Percentiles rank a stretch among this genome's conserved stretches.
Conservation (phyloP, 2,113 vertebrate species). For the Gobio gobio region DNA sequence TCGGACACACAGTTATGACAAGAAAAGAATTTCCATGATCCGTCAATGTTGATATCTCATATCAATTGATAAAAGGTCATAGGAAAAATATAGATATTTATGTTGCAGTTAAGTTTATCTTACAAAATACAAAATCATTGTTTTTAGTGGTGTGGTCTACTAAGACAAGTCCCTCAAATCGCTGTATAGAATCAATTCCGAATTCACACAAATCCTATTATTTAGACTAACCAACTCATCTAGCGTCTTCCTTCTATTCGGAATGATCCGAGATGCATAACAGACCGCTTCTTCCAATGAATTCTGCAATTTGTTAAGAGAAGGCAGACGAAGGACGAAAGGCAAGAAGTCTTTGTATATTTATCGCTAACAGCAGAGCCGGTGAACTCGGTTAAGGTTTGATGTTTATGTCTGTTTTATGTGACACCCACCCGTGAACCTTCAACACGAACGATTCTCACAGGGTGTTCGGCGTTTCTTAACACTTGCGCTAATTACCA, state of each 20-base stretch:
- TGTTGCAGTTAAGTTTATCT: constrained; percentile 53
- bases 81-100: constrained; percentile 62
- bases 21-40: constrained; percentile 36
- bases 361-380: constrained; percentile 34
- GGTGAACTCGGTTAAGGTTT: constrained; percentile 16
- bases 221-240: constrained; percentile 14
- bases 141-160: constrained; percentile 50
- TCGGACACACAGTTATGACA: constrained; percentile 33
- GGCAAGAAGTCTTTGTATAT: constrained; percentile 39
- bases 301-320: constrained; percentile 64
- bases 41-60: constrained; percentile 45
- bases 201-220: constrained; percentile 29
- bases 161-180: constrained; percentile 42
- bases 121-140: constrained; percentile 60
- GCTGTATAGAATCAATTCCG: constrained; percentile 27
- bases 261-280: background rate
- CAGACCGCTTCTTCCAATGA: constrained; percentile 11
- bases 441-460: constrained; percentile 8
- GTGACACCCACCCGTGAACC: constrained; percentile 28
- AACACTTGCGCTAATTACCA: constrained; percentile 4
- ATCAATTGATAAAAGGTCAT: constrained; percentile 59
- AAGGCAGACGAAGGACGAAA: constrained; percentile 76
- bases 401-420: constrained; percentile 35
- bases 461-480: background rate
- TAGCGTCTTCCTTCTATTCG: background rate